phyloP scores from a whole-genome alignment of 2,797 vertebrate genomes.

The Brotula barbata region DNA sequence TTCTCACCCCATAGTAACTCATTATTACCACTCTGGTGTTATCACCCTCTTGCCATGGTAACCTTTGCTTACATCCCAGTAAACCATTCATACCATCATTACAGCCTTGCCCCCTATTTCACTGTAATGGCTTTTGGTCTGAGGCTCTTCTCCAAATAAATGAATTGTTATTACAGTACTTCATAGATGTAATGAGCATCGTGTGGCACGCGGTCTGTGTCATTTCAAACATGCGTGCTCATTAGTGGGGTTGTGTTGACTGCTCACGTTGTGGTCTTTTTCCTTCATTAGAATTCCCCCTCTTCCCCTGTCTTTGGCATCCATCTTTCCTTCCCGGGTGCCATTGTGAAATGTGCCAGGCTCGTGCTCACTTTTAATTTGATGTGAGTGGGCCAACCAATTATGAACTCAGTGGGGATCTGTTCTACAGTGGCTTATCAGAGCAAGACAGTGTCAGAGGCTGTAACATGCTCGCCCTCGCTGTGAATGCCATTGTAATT shows the following conservation, averaged over 20 bases:
- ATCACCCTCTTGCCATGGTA: too few relatives aligned
- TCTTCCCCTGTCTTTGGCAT: not conserved
- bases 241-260: conserved; percentile 15
- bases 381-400: conserved; percentile 55
- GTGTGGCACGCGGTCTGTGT: conserved; percentile 10
- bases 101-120: too few relatives aligned
- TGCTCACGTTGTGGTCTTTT: conserved; percentile 15
- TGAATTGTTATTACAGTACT: conserved; percentile 33
- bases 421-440: conserved; percentile 64
- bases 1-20: too few relatives aligned
- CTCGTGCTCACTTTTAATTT: conserved; percentile 44
- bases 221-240: conserved; percentile 26
- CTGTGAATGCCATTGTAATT: conserved; percentile 44
- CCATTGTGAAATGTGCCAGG: conserved; percentile 56
- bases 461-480: conserved; percentile 38
- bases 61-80: too few relatives aligned
- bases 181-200: conserved; percentile 33
- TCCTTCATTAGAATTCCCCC: conserved; percentile 23
- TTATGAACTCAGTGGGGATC: conserved; percentile 64
- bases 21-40: too few relatives aligned
- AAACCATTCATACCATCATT: too few relatives aligned
- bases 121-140: conserved; percentile 49
- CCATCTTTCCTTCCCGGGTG: conserved; percentile 21
- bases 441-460: conserved; percentile 55
- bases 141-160: conserved; percentile 13